These are phyloP conservation scores for Eristalis intricaria DNA, from an alignment of 2,888 invertebrate genomes.

Conservation along the genomic window DNA sequence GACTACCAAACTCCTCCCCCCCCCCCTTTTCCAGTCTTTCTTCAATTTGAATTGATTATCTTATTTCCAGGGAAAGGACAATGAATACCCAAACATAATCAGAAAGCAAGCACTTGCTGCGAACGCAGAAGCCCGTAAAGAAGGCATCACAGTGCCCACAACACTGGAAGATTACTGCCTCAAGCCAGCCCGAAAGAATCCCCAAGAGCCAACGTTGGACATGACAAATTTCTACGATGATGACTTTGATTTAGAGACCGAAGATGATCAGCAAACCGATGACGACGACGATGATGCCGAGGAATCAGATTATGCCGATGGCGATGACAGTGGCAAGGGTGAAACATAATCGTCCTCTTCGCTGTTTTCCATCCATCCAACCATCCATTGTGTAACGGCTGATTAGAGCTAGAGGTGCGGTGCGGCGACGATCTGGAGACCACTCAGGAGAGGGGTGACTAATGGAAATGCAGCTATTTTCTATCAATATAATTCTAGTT, in stretches of 20 bases:
- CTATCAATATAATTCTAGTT: conserved; percentile 50
- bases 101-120: conserved; percentile 99
- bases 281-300: conserved; percentile 85
- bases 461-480: conserved; percentile 17
- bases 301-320: conserved; percentile 76
- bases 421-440: neutral
- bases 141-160: conserved; percentile 97
- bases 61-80: conserved; percentile 89
- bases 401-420: conserved; percentile 29
- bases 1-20: too few species aligned
- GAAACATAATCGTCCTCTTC: conserved; percentile 83
- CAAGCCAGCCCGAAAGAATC: conserved; percentile 93
- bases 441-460: conserved; percentile 22
- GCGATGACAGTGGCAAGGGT: conserved; percentile 95
- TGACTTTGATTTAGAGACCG: conserved; percentile 92
- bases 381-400: conserved; percentile 1
- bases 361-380: neutral
- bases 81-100: conserved; percentile 99
- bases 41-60: neutral
- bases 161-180: conserved; percentile 99
- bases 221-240: conserved; percentile 98
- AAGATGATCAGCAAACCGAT: conserved; percentile 85
- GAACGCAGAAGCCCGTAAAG: conserved; percentile 96
- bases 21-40: too few species aligned
- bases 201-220: conserved; percentile 91